phyloP scores from a whole-genome alignment of 2,797 vertebrate genomes.

The Poecilia velifera region DNA sequence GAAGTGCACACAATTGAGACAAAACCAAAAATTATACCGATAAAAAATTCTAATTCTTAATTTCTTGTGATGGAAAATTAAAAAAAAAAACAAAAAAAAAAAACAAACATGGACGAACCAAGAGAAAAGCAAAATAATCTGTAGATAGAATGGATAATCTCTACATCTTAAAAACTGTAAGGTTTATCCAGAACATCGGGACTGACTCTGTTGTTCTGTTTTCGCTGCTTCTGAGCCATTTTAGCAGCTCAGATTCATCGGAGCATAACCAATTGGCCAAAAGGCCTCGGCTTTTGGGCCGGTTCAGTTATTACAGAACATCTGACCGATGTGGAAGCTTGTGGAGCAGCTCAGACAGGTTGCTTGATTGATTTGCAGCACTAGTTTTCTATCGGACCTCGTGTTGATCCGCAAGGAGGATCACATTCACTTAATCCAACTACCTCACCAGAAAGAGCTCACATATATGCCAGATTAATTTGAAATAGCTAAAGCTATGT shows the following conservation, averaged over 20 bases:
- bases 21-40: background rate
- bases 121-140: background rate
- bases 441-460: background rate
- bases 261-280: background rate
- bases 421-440: background rate
- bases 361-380: background rate
- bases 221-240: background rate
- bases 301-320: background rate
- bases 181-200: background rate
- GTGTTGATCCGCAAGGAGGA: background rate
- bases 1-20: background rate
- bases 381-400: background rate
- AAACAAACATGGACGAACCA: background rate
- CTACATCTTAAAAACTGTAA: background rate
- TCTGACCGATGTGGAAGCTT: background rate
- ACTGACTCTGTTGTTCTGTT: background rate
- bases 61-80: background rate
- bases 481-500: background rate
- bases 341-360: background rate
- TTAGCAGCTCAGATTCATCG: background rate
- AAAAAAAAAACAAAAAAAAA: background rate
- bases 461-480: background rate
- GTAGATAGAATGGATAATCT: background rate
- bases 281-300: background rate
- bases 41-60: background rate